Evolutionary conservation across 2,888 invertebrate species (phyloP).

Genomic region (Hyppa rectilinea): DNA sequence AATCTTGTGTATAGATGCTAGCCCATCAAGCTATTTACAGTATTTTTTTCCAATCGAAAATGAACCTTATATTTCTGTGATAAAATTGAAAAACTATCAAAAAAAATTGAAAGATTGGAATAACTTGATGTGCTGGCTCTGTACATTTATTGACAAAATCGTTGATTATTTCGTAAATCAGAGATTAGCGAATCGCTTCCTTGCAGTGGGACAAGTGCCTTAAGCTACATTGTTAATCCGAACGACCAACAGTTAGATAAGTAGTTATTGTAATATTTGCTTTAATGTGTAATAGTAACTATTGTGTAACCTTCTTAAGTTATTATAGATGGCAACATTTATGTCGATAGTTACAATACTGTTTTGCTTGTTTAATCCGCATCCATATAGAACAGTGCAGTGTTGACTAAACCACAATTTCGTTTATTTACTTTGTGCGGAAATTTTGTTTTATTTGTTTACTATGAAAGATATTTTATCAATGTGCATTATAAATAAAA

Average conservation of each 20-base stretch:
- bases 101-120: too few relatives aligned
- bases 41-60: too few relatives aligned
- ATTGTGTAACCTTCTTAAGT: slow-evolving; percentile 20
- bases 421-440: background rate
- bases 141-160: too few relatives aligned
- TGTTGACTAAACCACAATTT: slow-evolving; percentile 1
- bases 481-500: background rate
- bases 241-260: slow-evolving; percentile 20
- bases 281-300: slow-evolving; percentile 22
- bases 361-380: slow-evolving; percentile 19
- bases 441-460: background rate
- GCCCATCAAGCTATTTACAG: too few relatives aligned
- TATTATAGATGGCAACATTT: slow-evolving; percentile 8
- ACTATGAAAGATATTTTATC: background rate
- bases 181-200: too few relatives aligned
- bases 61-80: too few relatives aligned
- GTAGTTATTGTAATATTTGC: slow-evolving; percentile 45
- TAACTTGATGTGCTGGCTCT: too few relatives aligned
- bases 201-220: background rate
- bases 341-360: slow-evolving; percentile 16
- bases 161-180: too few relatives aligned
- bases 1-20: too few relatives aligned
- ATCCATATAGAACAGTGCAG: background rate
- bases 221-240: slow-evolving; percentile 24
- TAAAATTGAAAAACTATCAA: too few relatives aligned